Conservation (phyloP, 1,140 invertebrate genomes). For the Pinna nobilis region DNA sequence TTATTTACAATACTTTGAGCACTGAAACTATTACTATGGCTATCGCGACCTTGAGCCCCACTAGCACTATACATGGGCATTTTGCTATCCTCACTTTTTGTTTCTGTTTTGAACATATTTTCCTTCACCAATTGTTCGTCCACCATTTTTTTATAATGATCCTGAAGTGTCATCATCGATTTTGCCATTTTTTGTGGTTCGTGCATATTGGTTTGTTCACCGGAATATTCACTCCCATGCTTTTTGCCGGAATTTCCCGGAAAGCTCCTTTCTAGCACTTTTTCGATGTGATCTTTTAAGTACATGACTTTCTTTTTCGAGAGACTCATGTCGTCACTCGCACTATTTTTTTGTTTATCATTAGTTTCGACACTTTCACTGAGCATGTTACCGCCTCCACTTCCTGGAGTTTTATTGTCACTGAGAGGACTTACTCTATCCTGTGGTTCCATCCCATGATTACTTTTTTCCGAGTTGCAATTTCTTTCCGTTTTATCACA, state of each 20-base stretch:
- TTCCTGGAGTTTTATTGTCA: neutral
- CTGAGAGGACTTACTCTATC: neutral
- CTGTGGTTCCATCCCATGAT: too few species aligned
- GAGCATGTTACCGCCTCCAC: constrained; percentile 20
- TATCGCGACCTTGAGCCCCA: neutral
- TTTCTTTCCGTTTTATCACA: neutral
- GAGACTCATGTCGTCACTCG: constrained; percentile 34
- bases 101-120: neutral
- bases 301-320: constrained; percentile 42
- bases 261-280: constrained; percentile 61
- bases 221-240: neutral
- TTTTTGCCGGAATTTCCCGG: constrained; percentile 20
- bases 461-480: too few species aligned
- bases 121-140: constrained; percentile 6
- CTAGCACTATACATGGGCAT: neutral
- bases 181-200: neutral
- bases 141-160: constrained; percentile 6
- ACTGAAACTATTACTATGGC: neutral
- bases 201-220: neutral
- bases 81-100: neutral
- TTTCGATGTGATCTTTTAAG: constrained; percentile 67
- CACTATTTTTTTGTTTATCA: neutral
- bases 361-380: neutral
- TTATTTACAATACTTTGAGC: neutral
- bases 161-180: neutral